phyloP scores from a whole-genome alignment of 2,797 vertebrate genomes.

The Lagodon rhomboides region DNA sequence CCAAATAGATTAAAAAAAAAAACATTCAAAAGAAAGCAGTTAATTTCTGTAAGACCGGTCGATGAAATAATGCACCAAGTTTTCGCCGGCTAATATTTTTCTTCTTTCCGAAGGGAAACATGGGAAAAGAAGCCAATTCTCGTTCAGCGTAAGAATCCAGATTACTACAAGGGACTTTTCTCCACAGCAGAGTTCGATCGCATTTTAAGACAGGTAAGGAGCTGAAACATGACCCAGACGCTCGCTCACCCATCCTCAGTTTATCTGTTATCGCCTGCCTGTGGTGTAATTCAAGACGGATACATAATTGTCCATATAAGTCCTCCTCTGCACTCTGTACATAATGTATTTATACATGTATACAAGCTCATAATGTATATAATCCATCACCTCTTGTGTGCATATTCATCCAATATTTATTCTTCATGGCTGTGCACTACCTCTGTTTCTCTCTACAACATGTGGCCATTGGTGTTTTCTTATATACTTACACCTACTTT shows the following conservation, averaged over 20 bases:
- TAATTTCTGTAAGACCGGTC: not conserved
- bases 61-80: no score
- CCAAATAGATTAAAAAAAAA: not conserved
- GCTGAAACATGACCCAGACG: not conserved
- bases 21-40: not conserved
- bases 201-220: conserved; percentile 87
- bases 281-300: not conserved
- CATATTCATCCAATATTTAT: no score
- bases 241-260: not conserved
- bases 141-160: conserved; percentile 86
- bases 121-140: conserved; percentile 95
- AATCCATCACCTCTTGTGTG: no score
- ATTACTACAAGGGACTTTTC: conserved; percentile 93
- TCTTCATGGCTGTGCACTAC: no score
- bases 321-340: no score
- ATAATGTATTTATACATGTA: no score
- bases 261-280: not conserved
- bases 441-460: no score
- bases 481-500: no score
- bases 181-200: conserved; percentile 92
- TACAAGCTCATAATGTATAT: no score
- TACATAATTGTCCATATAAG: no score
- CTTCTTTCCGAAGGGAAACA: conserved; percentile 77
- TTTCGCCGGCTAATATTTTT: not conserved
- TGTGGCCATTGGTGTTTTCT: no score